Evolutionary conservation across 1,140 invertebrate genomes (phyloP), one percentile per base, ranked within the genome.

Genomic region (Drosophila repleta): DNA sequence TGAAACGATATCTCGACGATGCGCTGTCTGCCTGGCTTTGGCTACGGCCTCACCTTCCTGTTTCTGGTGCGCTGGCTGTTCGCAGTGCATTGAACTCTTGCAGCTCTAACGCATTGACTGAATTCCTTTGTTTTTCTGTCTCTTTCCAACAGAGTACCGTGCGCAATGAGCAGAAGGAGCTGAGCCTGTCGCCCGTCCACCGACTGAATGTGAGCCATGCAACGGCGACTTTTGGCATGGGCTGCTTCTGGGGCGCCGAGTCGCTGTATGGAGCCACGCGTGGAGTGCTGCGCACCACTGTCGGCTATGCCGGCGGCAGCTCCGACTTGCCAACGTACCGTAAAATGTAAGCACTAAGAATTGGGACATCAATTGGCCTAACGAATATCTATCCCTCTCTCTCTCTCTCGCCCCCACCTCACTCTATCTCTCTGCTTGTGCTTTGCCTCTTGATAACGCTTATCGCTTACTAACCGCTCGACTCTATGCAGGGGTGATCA

Each of bases 221-320:
- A 5, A 91, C 83, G 5, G 97, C 97, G 1, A 98, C 97, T 1
- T 98, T 99, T 91, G 97, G 96, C 4, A 97, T 99, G 97, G 97
- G 97, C 45, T 99, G 98, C 92, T 99, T 99, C 92, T 99, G 98
- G 98, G 96, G 96, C n/a, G 96, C 96, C 17, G 98, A 99, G 90
- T 96, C 96, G 0, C 92, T 97, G 49, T 99, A 97, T 92, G 98
- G 98, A 2, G 96, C 95, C 41, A 95, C 95, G 32, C 93, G 92
- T 2, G 98, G 98, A 5, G 96, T 99, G 13, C 91, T 98, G 21
- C 94, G 96, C 29, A 99, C 98, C n/a, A 94, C 96, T 77, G 98
- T 99, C 15, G 98, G 98, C n/a, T 99, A 97, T 92, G 94, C 97
- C 3, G 98, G 98, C 10, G 98, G 98, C 41, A 95, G 94, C 39